Conservation (phyloP, 1,140 invertebrate species). For the Ephestia elutella region DNA sequence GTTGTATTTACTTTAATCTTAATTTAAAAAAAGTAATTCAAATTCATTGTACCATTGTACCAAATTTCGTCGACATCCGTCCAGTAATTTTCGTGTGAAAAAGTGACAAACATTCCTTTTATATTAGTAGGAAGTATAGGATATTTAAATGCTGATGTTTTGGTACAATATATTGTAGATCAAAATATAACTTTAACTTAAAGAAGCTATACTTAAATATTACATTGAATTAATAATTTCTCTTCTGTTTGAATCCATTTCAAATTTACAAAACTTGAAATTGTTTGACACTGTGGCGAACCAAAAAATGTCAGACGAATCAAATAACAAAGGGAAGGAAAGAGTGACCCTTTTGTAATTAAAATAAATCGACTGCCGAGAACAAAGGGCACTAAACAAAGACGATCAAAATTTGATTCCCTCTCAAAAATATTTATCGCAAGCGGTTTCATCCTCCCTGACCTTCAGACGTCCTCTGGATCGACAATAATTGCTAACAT, state of each 20-base stretch:
- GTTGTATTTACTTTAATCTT: too few relatives aligned
- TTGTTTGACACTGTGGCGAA: not conserved
- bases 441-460: not conserved
- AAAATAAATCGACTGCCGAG: not conserved
- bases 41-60: too few relatives aligned
- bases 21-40: too few relatives aligned
- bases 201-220: too few relatives aligned
- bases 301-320: not conserved
- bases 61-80: too few relatives aligned
- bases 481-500: not conserved
- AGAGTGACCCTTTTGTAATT: slow-evolving; percentile 1
- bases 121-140: too few relatives aligned
- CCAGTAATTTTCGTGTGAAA: too few relatives aligned
- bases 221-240: too few relatives aligned
- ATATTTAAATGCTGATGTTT: too few relatives aligned
- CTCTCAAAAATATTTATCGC: not conserved
- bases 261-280: not conserved
- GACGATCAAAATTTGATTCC: slow-evolving; percentile 3
- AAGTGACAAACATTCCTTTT: too few relatives aligned
- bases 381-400: not conserved
- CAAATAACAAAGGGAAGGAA: slow-evolving; percentile 1
- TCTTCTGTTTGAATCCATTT: not conserved
- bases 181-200: too few relatives aligned
- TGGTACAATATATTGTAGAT: too few relatives aligned
- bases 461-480: not conserved